Base-by-base conservation (phyloP, 2,888 invertebrate genomes). In the Sarcophaga rosellei region DNA sequence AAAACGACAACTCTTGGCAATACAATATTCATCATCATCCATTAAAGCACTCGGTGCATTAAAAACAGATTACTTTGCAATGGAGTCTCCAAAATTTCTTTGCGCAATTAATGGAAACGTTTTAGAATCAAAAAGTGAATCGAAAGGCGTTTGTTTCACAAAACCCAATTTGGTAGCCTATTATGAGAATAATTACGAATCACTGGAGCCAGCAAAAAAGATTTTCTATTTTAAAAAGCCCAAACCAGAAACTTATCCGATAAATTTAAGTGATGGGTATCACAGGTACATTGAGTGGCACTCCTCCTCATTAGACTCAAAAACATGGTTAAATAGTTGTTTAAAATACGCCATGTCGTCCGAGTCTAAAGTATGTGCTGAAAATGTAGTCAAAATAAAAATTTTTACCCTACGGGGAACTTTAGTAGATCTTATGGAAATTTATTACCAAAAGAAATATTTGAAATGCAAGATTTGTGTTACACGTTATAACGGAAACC, bases 191-290 rank as follows among this genome's bases (percentile, higher is more conserved):
- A 57, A 53, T 21, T 44, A 59, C 21, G 44, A 73, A 10, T 23
- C 6, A 0, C 44, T 65, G 44, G 21, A 12, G 20, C 59, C 72
- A 4, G 72, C 44, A 1, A 66, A 57, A 11, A 65, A 35, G 53
- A 72, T 80, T 59, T 57, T 35, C 47, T 80, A 73, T 59, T 66
- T 80, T 17, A 80, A 72, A 21, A 23, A 66, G 6, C 72, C 47
- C 1, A 44, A 44, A 53, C 8, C 21, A 0, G 1, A 11, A 8
- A 4, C 17, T 10, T 73, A 66, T 59, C 72, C 72, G 2, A 57
- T 80, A 2, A 57, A 80, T 73, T 45, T 80, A 17, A 80, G 73
- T 44, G n/a, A 53, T 15, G 72, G 72, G 2, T 59, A 20, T 6
- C 6, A 35, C 35, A 35, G 6, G 6, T 6, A 35, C 35, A 6